Evolutionary conservation across 2,113 vertebrate genomes (phyloP).

Genomic region (Myanophis thanlyinensis): DNA sequence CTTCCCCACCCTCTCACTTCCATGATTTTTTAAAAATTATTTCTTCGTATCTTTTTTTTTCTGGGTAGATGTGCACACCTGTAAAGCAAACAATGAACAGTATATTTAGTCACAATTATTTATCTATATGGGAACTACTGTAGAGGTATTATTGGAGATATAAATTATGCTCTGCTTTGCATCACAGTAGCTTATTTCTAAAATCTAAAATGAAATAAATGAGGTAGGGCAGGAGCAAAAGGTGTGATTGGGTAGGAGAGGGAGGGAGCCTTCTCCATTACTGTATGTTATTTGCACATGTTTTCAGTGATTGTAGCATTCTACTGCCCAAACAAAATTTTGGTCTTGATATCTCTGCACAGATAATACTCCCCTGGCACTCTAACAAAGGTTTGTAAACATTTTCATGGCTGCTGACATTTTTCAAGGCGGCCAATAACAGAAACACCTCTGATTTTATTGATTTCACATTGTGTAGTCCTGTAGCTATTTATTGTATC

Average conservation of each 20-base stretch:
- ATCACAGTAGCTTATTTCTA: background rate
- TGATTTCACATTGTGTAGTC: background rate
- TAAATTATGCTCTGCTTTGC: background rate
- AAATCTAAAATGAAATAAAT: background rate
- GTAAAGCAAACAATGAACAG: background rate
- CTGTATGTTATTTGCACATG: background rate
- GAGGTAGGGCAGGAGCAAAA: background rate
- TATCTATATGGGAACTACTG: background rate
- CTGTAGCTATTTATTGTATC: conserved; percentile 10
- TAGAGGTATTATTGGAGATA: background rate
- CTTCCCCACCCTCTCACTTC: background rate
- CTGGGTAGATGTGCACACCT: background rate
- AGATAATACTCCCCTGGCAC: background rate
- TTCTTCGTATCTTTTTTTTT: background rate
- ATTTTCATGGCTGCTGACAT: background rate
- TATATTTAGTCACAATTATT: background rate
- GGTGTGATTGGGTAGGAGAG: background rate
- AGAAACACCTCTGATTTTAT: background rate
- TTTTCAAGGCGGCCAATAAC: background rate
- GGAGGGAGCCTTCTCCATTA: background rate
- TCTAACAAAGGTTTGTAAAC: background rate
- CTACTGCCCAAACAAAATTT: background rate
- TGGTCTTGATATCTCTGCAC: background rate
- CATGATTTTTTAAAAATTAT: background rate
- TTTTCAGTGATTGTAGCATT: background rate